Evolutionary conservation across 2,113 vertebrate species (phyloP).

Genomic region (Setophaga kirtlandii): DNA sequence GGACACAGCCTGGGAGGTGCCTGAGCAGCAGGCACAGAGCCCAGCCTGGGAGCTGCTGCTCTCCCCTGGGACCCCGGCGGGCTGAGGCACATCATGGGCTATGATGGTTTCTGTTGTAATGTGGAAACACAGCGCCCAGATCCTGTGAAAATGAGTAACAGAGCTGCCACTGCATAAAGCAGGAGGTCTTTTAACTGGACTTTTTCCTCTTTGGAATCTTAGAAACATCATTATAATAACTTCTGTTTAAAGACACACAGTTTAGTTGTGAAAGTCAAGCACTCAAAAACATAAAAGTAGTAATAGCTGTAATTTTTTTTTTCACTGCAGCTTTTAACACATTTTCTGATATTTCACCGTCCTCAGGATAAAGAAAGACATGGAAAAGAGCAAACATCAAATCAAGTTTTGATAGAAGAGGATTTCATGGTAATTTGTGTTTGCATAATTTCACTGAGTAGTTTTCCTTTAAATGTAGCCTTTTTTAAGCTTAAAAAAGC

Average conservation of each 20-base stretch:
- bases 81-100: rapidly evolving
- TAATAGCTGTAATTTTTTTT: background rate
- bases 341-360: background rate
- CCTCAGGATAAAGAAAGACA: background rate
- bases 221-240: background rate
- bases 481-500: background rate
- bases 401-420: background rate
- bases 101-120: background rate
- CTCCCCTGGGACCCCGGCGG: background rate
- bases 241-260: background rate
- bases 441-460: background rate
- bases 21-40: background rate
- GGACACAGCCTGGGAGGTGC: background rate
- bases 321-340: background rate
- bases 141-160: background rate
- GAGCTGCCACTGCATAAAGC: background rate
- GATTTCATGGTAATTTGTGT: background rate
- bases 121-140: background rate
- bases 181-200: background rate
- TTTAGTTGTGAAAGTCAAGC: background rate
- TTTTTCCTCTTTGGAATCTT: background rate
- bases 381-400: background rate
- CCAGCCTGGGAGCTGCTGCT: background rate
- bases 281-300: background rate
- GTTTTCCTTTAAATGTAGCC: background rate